A percentile compares a stretch with the other conserved stretches of the same genome.
Conservation (phyloP, 2,888 invertebrate species). For the Polyommatus icarus region DNA sequence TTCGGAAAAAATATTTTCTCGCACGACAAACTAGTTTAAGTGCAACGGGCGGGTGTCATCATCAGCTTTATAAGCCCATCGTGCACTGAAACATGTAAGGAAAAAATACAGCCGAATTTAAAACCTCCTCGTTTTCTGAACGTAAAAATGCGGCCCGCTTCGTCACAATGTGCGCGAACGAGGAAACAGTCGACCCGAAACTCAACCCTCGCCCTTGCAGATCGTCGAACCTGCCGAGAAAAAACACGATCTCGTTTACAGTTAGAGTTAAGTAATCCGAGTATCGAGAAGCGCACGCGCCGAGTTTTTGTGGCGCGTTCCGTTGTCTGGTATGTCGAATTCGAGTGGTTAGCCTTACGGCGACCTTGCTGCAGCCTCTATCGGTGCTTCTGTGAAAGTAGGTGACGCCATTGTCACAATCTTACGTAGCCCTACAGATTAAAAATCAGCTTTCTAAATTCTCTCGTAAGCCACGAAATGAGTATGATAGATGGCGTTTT, state of each 20-base stretch:
- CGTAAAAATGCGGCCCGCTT: neutral
- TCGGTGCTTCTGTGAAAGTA: constrained; percentile 71
- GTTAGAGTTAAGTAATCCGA: constrained; percentile 79
- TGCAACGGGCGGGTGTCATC: too few relatives aligned
- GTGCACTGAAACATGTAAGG: too few relatives aligned
- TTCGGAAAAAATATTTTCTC: too few relatives aligned
- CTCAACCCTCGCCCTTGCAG: constrained; percentile 61
- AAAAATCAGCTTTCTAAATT: constrained; percentile 69
- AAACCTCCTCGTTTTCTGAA: neutral
- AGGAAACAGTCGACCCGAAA: constrained; percentile 43
- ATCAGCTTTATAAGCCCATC: too few relatives aligned
- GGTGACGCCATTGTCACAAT: constrained; percentile 54
- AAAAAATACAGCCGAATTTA: too few relatives aligned
- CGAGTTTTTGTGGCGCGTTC: constrained; percentile 75
- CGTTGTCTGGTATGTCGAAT: constrained; percentile 66
- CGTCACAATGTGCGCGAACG: constrained; percentile 18
- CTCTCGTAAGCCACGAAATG: constrained; percentile 43
- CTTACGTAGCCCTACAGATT: constrained; percentile 54
- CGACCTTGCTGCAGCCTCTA: constrained; percentile 71
- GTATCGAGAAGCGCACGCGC: constrained; percentile 77
- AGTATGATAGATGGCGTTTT: constrained; percentile 39
- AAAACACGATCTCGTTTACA: constrained; percentile 77
- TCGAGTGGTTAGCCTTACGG: constrained; percentile 78
- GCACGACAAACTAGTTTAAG: too few relatives aligned
- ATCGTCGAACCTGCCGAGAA: constrained; percentile 71